Base-by-base conservation (phyloP, 2,888 invertebrate species). In the Tenthredo amoena region DNA sequence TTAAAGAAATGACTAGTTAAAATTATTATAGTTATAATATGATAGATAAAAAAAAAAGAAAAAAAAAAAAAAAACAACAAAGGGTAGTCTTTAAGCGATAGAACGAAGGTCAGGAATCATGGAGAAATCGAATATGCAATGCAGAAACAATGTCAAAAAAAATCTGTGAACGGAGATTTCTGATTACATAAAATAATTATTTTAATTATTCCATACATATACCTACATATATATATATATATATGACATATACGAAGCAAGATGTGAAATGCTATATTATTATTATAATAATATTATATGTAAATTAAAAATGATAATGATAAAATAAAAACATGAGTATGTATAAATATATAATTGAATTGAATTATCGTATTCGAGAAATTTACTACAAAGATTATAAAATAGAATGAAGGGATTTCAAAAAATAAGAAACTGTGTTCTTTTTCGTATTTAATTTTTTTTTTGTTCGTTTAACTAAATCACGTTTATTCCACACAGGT, bases 141-240 rank as follows among this genome's bases (percentile, higher is more conserved):
- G 88, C 88, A 87, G 87, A 68, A 79, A 87, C 84, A 87, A 88
- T 86, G 87, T 89, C 82, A 43, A 43, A 87, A 88, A 58, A 21
- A 85, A 88, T 79, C 58, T 84, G 79, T 86, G 84, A 88, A 87
- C 85, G 83, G 89, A 88, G 86, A 87, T 87, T 74, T 65, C 10
- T 43, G 40, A 43, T 43, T 43, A 43, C 10, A 43, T 43, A 43
- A 10, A 43, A 43, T 43, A 10, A 43, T 43, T 43, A 10, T 43
- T 43, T 43, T 10, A 43, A 43, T 43, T 43, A 43, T 43, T 10
- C 10, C 40, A 43, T 43, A 40, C 26, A 26, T 26, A 26, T 26
- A 26, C 12, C 5, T 15, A 15, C 31, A 68, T 68, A 68, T 31
- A 31, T 18, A 34, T 15, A 15, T 34, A 68, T 68, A 68, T 31